These are phyloP conservation scores for Tolypeutes matacus DNA, from an alignment of 2,797 vertebrate genomes.

Conservation along the genomic window DNA sequence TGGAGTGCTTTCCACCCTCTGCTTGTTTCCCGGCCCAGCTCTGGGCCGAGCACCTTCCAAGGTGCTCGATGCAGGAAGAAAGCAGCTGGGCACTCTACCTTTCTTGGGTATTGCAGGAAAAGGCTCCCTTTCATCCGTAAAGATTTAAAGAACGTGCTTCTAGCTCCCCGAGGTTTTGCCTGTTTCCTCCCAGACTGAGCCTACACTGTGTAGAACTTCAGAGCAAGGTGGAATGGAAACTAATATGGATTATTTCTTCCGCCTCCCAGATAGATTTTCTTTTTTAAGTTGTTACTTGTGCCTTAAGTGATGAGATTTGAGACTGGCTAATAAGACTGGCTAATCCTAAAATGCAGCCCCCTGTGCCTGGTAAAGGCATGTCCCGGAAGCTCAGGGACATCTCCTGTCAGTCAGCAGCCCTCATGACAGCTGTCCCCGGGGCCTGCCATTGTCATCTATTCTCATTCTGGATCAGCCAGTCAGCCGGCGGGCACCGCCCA, in stretches of 20 bases:
- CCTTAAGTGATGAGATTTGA: background rate
- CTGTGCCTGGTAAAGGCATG: fast-evolving
- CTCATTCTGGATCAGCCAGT: background rate
- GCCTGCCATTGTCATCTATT: no score
- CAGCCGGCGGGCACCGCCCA: background rate
- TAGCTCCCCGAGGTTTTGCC: background rate
- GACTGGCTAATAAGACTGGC: background rate
- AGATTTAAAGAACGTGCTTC: background rate
- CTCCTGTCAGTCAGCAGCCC: background rate
- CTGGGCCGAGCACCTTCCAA: background rate
- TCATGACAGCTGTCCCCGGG: fast-evolving
- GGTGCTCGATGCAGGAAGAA: background rate
- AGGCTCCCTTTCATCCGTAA: background rate
- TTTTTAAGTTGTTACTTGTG: background rate
- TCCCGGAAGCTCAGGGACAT: background rate
- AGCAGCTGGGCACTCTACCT: background rate
- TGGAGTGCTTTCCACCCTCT: background rate
- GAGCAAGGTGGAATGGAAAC: background rate
- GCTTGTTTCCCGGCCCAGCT: no score
- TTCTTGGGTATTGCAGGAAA: background rate
- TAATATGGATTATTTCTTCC: background rate
- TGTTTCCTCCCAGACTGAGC: background rate
- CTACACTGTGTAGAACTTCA: background rate
- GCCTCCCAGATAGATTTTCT: background rate
- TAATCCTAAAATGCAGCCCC: background rate